Conservation (phyloP, 2,888 invertebrate genomes). For the Cyclophora albipunctata region DNA sequence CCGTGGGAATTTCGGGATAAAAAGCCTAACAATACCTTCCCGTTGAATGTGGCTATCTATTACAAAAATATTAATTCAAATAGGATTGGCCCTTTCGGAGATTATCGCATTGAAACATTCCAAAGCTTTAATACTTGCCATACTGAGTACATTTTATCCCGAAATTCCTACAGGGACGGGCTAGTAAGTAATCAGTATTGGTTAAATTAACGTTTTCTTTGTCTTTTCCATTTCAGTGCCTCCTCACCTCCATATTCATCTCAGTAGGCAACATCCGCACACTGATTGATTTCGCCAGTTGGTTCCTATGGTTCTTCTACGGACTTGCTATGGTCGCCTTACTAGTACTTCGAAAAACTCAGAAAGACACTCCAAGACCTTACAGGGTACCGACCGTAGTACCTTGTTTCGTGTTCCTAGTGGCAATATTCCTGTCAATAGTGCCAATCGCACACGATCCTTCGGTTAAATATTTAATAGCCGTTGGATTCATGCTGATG, state of each 20-base stretch:
- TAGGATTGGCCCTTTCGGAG: no score
- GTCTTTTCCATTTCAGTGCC: slow-evolving; percentile 59
- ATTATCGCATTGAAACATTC: no score
- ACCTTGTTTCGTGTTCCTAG: slow-evolving; percentile 81
- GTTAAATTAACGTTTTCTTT: no score
- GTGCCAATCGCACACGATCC: slow-evolving; percentile 86
- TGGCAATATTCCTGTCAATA: slow-evolving; percentile 82
- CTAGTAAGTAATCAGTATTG: no score
- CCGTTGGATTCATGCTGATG: slow-evolving; percentile 80
- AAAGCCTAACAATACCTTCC: no score
- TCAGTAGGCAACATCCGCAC: slow-evolving; percentile 82
- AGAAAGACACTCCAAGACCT: slow-evolving; percentile 79
- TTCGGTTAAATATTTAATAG: slow-evolving; percentile 84
- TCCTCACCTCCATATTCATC: slow-evolving; percentile 82
- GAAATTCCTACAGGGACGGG: no score
- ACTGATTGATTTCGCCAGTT: slow-evolving; percentile 90
- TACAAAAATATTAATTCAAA: no score
- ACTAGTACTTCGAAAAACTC: slow-evolving; percentile 81
- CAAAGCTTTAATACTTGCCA: no score
- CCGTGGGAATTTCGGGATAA: no score
- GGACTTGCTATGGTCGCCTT: slow-evolving; percentile 87
- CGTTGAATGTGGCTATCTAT: no score
- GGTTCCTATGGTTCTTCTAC: slow-evolving; percentile 92
- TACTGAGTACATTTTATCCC: no score
- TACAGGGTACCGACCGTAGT: slow-evolving; percentile 84